A percentile compares a stretch with the other conserved stretches of the same genome.
These are phyloP conservation scores for Drosophila nikananu DNA, from an alignment of 1,140 invertebrate species.

Conservation along the genomic window DNA sequence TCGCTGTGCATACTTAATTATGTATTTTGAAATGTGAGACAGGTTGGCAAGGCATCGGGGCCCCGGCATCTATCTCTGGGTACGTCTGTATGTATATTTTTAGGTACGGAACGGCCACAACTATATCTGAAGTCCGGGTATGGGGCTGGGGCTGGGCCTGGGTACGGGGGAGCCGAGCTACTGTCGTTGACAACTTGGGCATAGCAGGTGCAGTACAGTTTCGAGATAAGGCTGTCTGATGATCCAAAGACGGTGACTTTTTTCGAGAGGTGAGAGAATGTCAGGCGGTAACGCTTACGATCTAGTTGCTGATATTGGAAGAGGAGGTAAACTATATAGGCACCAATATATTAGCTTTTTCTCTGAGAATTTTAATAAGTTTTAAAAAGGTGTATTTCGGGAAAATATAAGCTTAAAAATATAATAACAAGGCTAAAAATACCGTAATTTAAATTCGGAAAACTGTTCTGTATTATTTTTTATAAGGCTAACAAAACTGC, in stretches of 20 bases:
- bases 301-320: background rate
- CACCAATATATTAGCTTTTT: too few species aligned
- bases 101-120: conserved; percentile 24
- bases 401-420: too few species aligned
- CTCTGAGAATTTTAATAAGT: too few species aligned
- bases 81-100: conserved; percentile 35
- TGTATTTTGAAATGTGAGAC: conserved; percentile 84
- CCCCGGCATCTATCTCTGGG: conserved; percentile 26
- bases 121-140: conserved; percentile 41
- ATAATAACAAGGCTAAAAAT: too few species aligned
- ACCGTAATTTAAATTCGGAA: too few species aligned
- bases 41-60: conserved; percentile 69
- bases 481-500: too few species aligned
- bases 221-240: conserved; percentile 35
- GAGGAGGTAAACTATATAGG: too few species aligned
- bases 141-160: background rate
- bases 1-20: conserved; percentile 84
- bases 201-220: conserved; percentile 66
- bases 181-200: conserved; percentile 75
- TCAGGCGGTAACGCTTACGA: conserved; percentile 21
- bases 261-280: conserved; percentile 26
- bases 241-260: conserved; percentile 13
- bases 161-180: conserved; percentile 52
- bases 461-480: too few species aligned
- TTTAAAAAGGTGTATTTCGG: too few species aligned